phyloP scores from a whole-genome alignment of 2,113 vertebrate species.

The Acinonyx jubatus region DNA sequence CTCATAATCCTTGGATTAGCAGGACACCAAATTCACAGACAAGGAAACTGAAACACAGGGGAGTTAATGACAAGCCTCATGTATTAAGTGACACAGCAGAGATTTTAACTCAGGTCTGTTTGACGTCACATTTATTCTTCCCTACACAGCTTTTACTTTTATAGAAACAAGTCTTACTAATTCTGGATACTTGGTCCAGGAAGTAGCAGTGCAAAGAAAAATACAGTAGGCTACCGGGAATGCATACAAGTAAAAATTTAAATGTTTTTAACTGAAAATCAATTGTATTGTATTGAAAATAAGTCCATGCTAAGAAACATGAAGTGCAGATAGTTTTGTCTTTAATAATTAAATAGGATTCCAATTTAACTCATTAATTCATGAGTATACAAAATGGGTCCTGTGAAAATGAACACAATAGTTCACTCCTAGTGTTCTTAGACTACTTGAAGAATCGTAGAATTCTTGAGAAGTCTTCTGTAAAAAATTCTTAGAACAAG shows the following conservation, averaged over 20 bases:
- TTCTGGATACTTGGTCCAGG: neutral
- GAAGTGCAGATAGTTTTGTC: neutral
- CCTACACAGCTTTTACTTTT: neutral
- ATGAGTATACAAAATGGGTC: neutral
- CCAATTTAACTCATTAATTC: neutral
- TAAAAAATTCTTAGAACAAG: neutral
- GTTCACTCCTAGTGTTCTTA: neutral
- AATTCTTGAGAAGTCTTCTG: neutral
- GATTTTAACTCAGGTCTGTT: neutral
- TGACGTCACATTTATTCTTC: neutral
- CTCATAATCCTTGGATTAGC: neutral
- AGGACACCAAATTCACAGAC: neutral
- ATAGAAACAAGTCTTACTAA: neutral
- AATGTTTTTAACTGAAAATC: slow-evolving; percentile 4
- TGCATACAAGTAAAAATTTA: neutral
- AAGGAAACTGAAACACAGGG: neutral
- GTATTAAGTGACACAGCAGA: neutral
- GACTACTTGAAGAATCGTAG: neutral
- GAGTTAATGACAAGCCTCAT: neutral
- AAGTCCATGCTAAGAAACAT: neutral
- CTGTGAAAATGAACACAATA: neutral
- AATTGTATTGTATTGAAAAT: neutral
- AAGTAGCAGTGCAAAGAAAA: neutral
- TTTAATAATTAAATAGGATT: neutral
- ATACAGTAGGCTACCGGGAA: neutral